Base-by-base conservation (phyloP, 2,797 vertebrate genomes). In the Leptatherina wallacei region DNA sequence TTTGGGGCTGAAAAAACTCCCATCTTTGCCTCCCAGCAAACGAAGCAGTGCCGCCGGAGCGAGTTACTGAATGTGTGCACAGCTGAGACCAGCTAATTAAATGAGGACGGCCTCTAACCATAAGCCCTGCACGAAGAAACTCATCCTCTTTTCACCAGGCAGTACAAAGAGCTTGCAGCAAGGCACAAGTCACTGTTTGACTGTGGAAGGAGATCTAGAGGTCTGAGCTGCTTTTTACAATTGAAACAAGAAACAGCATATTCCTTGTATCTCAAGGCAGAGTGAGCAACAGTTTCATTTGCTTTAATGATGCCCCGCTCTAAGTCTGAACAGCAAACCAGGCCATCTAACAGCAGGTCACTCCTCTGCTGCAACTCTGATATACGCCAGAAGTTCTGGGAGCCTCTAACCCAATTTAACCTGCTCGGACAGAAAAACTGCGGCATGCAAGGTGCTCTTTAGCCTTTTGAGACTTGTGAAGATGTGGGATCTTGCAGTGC, bases 31-130 rank as follows among this genome's bases (percentile, higher is more conserved):
- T 83, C 70, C 56, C 58, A 61, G 83, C 67, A 69, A 86, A 88
- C 62, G 80, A 71, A 73, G 68, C 78, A 30, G 78, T 27, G 66
- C 85, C 85, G 86, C 72, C 61, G 56, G 75, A 87, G 89, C 81
- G 40, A 78, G 78, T 73, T n/a, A 63, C 71, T 32, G 68, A 82
- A 78, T 88, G 84, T 89, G 76, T 90, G 80, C 85, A 86, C 89
- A 91, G 91, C 92, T 93, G 89, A 91, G 85, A 82, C 84, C 30
- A 33, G 78, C 85, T 93, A 93, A 95, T 95, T 93, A 93, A 93
- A 93, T 84, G 88, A 91, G 80, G 86, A 82, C 9, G 67, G 59
- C 79, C 90, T 90, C 85, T 82, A 90, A 87, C 81, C 87, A 55
- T 59, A 66, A 83, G 81, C 78, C 77, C 57, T 22, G 62, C 76